Conservation (phyloP, 2,113 vertebrate species). For the Noctilio leporinus region DNA sequence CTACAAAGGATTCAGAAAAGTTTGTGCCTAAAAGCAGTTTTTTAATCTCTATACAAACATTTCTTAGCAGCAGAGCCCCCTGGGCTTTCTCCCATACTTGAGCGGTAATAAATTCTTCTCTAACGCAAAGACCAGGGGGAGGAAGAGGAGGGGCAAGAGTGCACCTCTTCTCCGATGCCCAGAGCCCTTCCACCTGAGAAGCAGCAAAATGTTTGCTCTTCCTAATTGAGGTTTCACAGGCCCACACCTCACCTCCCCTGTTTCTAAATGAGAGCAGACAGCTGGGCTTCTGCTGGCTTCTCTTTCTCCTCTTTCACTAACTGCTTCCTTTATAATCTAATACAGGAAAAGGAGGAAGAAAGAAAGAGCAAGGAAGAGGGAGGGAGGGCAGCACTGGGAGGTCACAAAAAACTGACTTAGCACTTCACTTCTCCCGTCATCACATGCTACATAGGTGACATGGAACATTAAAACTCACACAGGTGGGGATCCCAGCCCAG, state of each 20-base stretch:
- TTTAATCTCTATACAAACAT: background rate
- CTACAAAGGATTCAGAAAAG: background rate
- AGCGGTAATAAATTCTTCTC: background rate
- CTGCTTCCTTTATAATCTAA: background rate
- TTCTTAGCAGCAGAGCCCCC: background rate
- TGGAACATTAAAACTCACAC: background rate
- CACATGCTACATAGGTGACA: too few species aligned
- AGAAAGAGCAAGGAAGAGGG: background rate
- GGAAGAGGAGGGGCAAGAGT: background rate
- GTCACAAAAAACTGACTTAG: background rate
- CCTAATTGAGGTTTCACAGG: background rate
- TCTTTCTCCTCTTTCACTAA: background rate
- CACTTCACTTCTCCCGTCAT: background rate
- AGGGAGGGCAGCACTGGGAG: background rate
- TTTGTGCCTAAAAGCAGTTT: background rate
- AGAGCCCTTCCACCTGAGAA: background rate
- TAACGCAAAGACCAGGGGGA: background rate
- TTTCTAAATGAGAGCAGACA: background rate
- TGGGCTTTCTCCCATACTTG: background rate
- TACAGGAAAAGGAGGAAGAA: background rate
- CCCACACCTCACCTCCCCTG: background rate
- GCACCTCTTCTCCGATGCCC: background rate
- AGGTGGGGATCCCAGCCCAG: background rate
- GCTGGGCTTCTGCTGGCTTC: background rate
- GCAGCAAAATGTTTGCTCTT: background rate